Conservation (phyloP, 2,797 vertebrate species). For the Urocyon cinereoargenteus region DNA sequence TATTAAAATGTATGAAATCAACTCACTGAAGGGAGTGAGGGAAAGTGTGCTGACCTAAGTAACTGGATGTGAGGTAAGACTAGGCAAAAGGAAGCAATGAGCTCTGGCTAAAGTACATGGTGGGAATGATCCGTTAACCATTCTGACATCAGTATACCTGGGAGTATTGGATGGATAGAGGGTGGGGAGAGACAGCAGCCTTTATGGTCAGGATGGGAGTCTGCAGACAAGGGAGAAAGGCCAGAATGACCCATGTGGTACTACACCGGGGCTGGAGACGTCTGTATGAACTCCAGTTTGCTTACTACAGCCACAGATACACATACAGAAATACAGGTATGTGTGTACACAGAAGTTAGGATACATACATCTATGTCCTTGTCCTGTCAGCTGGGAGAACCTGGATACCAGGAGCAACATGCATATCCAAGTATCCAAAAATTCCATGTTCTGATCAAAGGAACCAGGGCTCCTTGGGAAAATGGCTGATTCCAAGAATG, state of each 20-base stretch:
- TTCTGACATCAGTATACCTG: neutral
- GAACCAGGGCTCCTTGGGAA: neutral
- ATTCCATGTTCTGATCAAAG: neutral
- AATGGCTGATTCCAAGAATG: neutral
- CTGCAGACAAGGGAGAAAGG: neutral
- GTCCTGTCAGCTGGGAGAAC: neutral
- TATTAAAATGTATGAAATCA: neutral
- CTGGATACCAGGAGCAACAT: neutral
- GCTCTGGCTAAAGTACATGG: neutral
- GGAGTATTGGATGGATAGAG: neutral
- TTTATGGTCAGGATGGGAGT: neutral
- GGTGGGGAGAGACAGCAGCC: neutral
- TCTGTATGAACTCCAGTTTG: neutral
- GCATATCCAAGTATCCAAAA: neutral
- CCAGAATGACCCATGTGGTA: neutral
- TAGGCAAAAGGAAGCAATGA: neutral
- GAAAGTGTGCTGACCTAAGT: neutral
- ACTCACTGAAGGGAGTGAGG: neutral
- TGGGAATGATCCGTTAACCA: neutral
- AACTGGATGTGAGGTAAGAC: neutral
- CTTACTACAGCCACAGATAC: neutral
- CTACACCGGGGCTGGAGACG: neutral
- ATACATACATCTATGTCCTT: neutral
- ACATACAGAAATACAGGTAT: neutral
- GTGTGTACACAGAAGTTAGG: neutral